Percentiles rank a stretch among this genome's conserved stretches.
Evolutionary conservation across 2,888 invertebrate species (phyloP).

Genomic region (Resseliella maxima): DNA sequence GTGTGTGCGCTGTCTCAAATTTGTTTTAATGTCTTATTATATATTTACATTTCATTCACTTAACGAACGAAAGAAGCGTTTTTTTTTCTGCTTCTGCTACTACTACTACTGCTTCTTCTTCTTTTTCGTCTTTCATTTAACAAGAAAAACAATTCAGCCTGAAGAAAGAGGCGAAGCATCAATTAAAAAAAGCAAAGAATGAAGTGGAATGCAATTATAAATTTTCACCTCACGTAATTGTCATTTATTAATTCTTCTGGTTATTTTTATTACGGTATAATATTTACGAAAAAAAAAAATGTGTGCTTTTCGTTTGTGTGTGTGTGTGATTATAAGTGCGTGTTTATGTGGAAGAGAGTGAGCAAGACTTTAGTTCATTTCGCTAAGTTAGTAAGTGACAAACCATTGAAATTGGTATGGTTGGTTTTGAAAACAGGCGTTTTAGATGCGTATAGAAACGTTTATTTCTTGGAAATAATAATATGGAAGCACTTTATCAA

Average conservation of each 20-base stretch:
- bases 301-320: no score
- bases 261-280: constrained; percentile 29
- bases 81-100: no score
- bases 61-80: no score
- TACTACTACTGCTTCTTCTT: no score
- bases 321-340: no score
- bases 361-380: neutral
- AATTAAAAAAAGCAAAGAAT: constrained; percentile 35
- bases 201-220: constrained; percentile 20
- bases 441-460: constrained; percentile 24
- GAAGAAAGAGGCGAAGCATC: neutral
- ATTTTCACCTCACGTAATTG: constrained; percentile 53
- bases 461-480: constrained; percentile 39
- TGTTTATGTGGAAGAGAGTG: neutral
- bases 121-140: no score
- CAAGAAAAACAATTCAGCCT: neutral
- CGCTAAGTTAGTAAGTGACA: neutral
- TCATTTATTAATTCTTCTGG: constrained; percentile 47
- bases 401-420: constrained; percentile 37
- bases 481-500: constrained; percentile 51
- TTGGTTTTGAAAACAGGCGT: constrained; percentile 22
- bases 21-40: constrained; percentile 46
- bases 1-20: neutral
- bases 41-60: constrained; percentile 2
- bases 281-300: no score